These are phyloP conservation scores for Trogon melanurus DNA, from an alignment of 2,113 vertebrate species.

Conservation along the genomic window DNA sequence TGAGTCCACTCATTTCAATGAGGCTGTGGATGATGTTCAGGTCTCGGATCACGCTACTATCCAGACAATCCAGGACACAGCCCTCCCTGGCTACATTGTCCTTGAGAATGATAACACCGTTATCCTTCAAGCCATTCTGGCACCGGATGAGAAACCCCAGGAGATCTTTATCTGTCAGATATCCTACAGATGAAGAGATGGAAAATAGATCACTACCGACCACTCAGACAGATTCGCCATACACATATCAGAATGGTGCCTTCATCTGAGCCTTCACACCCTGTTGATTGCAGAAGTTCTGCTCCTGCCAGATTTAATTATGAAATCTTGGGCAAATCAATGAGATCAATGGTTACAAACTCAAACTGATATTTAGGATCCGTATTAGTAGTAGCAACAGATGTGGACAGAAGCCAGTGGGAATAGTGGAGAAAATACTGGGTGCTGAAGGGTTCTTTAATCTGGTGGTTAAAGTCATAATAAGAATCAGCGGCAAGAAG, in stretches of 20 bases:
- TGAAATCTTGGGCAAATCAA: background rate
- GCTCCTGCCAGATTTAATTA: background rate
- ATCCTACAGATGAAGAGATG: slow-evolving; percentile 74
- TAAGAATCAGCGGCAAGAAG: slow-evolving; percentile 53
- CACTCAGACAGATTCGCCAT: background rate
- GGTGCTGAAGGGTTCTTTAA: slow-evolving; percentile 52
- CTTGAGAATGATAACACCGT: slow-evolving; percentile 91
- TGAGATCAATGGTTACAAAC: background rate
- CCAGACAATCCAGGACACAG: slow-evolving; percentile 87
- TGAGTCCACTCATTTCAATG: slow-evolving; percentile 86
- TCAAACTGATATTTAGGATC: background rate
- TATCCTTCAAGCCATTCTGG: slow-evolving; percentile 85
- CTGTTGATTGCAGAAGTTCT: background rate
- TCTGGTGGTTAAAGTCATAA: slow-evolving; percentile 51
- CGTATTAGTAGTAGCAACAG: background rate
- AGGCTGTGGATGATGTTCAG: slow-evolving; percentile 88
- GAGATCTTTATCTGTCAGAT: slow-evolving; percentile 94
- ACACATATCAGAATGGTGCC: background rate
- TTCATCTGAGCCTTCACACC: background rate
- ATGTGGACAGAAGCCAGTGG: slow-evolving; percentile 13
- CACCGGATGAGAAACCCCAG: slow-evolving; percentile 87
- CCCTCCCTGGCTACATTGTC: slow-evolving; percentile 94
- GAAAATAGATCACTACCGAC: background rate
- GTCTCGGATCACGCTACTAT: slow-evolving; percentile 93
- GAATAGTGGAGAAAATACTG: slow-evolving; percentile 33